phyloP scores from a whole-genome alignment of 35 echinoderm and acorn worm species.

The Lytechinus pictus region DNA sequence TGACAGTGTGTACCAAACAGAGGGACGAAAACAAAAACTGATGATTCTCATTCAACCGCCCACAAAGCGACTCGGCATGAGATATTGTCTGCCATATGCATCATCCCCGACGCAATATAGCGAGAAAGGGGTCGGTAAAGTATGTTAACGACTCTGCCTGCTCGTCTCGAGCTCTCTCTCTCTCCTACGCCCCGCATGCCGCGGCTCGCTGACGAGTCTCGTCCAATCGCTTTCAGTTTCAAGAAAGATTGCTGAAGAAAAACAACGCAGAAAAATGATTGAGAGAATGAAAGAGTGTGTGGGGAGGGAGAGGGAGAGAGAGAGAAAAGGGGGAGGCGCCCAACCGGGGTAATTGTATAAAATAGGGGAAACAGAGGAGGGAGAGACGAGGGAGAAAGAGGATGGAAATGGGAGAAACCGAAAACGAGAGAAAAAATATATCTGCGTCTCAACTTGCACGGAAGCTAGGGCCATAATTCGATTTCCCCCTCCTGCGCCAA shows the following conservation, averaged over 20 bases:
- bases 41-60: too few species aligned
- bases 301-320: not conserved
- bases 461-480: conserved; percentile 29
- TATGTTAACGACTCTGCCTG: conserved; percentile 34
- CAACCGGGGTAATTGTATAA: not conserved
- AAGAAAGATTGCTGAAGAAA: not conserved
- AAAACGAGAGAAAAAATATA: conserved; percentile 39
- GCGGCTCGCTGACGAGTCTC: not conserved
- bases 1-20: too few species aligned
- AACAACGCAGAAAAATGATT: not conserved
- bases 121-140: conserved; percentile 35
- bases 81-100: conserved; percentile 22
- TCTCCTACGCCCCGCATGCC: conserved; percentile 21
- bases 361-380: not conserved
- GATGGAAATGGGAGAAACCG: not conserved
- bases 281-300: not conserved
- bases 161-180: not conserved
- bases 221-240: conserved; percentile 2
- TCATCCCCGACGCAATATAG: not conserved
- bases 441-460: conserved; percentile 38
- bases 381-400: not conserved
- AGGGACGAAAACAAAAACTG: too few species aligned
- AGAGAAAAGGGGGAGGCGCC: not conserved
- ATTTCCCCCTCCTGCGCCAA: conserved; percentile 45
- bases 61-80: not conserved